A percentile compares a stretch with the other conserved stretches of the same genome.
Evolutionary conservation across 2,113 vertebrate species (phyloP).

Genomic region (Cathartes aura): DNA sequence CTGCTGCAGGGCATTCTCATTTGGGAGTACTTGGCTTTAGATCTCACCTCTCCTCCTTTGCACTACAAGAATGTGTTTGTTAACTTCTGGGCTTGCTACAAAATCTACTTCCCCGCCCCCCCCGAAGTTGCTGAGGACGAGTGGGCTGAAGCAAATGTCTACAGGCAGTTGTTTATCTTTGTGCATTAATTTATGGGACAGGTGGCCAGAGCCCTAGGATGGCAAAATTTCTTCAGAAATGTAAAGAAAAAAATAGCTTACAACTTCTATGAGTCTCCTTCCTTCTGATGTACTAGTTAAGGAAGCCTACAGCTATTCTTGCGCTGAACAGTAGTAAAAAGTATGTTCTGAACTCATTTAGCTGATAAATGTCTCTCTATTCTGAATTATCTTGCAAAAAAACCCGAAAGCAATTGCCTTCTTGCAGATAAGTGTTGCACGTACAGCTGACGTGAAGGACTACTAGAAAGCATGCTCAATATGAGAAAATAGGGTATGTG

Average conservation of each 20-base stretch:
- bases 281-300: neutral
- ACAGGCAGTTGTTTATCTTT: neutral
- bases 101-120: neutral
- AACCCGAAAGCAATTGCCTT: neutral
- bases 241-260: neutral
- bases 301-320: neutral
- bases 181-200: neutral
- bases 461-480: neutral
- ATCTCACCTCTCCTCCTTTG: neutral
- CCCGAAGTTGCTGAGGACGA: neutral
- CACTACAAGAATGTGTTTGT: neutral
- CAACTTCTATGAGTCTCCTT: neutral
- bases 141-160: neutral
- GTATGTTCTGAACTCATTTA: neutral
- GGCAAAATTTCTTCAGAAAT: neutral
- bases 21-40: neutral
- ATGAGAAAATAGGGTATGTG: neutral
- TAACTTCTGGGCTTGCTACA: neutral
- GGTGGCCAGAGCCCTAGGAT: neutral
- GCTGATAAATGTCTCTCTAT: neutral
- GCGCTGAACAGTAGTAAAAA: neutral
- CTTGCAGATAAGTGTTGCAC: neutral
- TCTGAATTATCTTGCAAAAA: neutral
- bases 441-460: neutral
- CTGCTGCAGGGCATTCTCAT: neutral